Evolutionary conservation across 2,888 invertebrate species (phyloP), one percentile per base, ranked within the genome.

Genomic region (Cybosia mesomella): DNA sequence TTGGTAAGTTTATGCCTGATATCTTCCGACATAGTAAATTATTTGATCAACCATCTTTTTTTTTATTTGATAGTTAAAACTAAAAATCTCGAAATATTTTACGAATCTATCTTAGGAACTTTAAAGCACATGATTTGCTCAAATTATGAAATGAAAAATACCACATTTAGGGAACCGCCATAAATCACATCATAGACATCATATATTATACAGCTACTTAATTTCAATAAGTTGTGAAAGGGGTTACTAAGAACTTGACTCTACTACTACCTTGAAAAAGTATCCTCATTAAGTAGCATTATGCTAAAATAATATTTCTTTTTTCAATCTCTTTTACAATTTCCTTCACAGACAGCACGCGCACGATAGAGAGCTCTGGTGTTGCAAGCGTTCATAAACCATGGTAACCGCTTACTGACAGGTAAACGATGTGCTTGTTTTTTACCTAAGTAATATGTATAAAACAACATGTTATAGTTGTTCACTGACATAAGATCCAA

Each of bases 1-100:
- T 49, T 18, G 36, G 36, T 64, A n/a, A 43, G n/a, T 58, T 58
- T 66, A 64, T 65, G 43, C 43, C 22, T 43, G 21, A 49, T 64
- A 57, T 15, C 34, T 49, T 53, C 53, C 49, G 57, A 62, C 24
- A n/a, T 58, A 34, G 1, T 63, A 53, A 67, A 63, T 53, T 36
- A 58, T 58, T 55, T 58, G 24, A 60, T 59, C 21, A 60, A 28
- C 11, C 10, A 58, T 18, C n/a, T 55, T 54, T 24, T 55, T 54
- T 24, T n/a, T 28, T 21, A 36, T 49, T 18, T n/a, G n/a, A n/a
- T 9, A 49, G n/a, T n/a, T 49, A n/a, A n/a, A n/a, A n/a, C 9
- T 43, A 43, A 54, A 0, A 7, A 13, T 13, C 13, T 22, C 13
- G 54, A 55, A 55, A 55, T 11, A 21, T 49, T 34, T 34, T 28